Evolutionary conservation across 1,140 invertebrate genomes (phyloP).

Genomic region (Bombus ignitus): DNA sequence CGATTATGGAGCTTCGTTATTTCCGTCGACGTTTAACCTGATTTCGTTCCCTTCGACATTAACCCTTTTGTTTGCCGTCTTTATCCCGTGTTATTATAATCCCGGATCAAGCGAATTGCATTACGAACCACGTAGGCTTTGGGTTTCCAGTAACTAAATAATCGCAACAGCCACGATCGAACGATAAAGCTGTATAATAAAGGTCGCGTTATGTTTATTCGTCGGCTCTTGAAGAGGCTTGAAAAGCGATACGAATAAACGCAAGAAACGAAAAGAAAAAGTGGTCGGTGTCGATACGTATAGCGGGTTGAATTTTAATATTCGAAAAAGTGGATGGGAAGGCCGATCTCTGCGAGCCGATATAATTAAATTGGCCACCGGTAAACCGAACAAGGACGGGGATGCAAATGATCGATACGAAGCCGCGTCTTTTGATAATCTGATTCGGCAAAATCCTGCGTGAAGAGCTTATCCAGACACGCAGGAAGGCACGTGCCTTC

Average conservation of each 20-base stretch:
- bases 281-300: no score
- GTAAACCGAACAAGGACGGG: not conserved
- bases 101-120: not conserved
- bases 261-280: no score
- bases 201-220: no score
- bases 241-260: not conserved
- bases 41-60: not conserved
- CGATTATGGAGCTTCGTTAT: not conserved
- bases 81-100: not conserved
- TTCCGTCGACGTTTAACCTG: not conserved
- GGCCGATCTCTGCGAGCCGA: not conserved
- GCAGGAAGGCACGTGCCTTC: not conserved
- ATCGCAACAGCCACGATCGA: not conserved
- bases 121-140: not conserved
- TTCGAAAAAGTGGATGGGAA: not conserved
- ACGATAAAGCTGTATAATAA: not conserved
- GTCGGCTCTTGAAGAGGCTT: no score
- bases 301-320: not conserved
- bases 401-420: slow-evolving; percentile 29
- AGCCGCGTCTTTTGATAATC: slow-evolving; percentile 25
- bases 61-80: not conserved
- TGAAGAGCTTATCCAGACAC: not conserved
- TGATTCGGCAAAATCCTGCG: not conserved
- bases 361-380: slow-evolving; percentile 10
- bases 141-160: not conserved